Evolutionary conservation across 1,140 invertebrate genomes (phyloP).

Genomic region (Galleria mellonella): DNA sequence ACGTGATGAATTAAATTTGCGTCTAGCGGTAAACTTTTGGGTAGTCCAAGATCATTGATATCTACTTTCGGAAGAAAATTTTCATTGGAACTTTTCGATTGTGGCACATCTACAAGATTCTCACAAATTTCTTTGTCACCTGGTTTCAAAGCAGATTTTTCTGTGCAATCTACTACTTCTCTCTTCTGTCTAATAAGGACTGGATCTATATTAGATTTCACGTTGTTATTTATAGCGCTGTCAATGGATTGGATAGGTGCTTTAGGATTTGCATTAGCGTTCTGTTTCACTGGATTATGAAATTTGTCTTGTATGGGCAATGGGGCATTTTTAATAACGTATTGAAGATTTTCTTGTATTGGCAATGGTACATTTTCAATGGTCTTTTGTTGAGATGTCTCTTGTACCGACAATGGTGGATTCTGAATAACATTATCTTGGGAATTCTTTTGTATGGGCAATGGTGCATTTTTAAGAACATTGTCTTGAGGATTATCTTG

Average conservation of each 20-base stretch:
- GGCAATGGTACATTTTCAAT: slow-evolving; percentile 23
- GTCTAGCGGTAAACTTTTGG: slow-evolving; percentile 30
- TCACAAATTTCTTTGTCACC: slow-evolving; percentile 55
- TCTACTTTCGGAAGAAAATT: slow-evolving; percentile 33
- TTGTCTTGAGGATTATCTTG: not conserved
- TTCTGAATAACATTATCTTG: slow-evolving; percentile 11
- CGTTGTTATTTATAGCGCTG: slow-evolving; percentile 7
- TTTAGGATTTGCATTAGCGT: no score
- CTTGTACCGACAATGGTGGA: slow-evolving; percentile 12
- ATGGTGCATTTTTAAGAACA: slow-evolving; percentile 5
- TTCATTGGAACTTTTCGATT: slow-evolving; percentile 5
- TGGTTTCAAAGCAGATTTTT: slow-evolving; percentile 32
- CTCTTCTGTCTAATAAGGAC: slow-evolving; percentile 43
- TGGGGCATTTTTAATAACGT: no score
- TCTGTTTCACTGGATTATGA: no score
- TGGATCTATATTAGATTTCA: slow-evolving; percentile 5
- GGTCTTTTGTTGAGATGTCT: slow-evolving; percentile 11
- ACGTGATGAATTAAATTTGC: slow-evolving; percentile 34
- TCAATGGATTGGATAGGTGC: not conserved
- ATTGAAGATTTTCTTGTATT: no score
- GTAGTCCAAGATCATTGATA: slow-evolving; percentile 30
- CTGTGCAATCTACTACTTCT: slow-evolving; percentile 52
- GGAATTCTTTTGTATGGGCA: slow-evolving; percentile 11
- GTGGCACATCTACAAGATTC: slow-evolving; percentile 20
- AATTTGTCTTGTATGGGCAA: no score